A percentile compares a stretch with the other conserved stretches of the same genome.
Evolutionary conservation across 2,797 vertebrate species (phyloP).

Genomic region (Novumbra hubbsi): DNA sequence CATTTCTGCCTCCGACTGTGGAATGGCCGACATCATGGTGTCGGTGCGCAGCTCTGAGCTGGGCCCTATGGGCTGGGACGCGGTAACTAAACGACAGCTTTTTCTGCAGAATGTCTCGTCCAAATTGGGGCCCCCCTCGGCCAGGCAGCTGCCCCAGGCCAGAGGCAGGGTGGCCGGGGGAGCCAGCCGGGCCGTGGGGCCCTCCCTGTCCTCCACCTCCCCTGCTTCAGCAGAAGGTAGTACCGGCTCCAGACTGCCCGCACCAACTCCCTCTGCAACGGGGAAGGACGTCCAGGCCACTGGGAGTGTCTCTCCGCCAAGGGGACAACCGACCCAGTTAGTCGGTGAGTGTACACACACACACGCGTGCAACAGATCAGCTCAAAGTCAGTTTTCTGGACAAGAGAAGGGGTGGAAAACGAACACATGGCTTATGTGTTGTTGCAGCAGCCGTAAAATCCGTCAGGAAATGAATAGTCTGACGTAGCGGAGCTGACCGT

Average conservation of each 20-base stretch:
- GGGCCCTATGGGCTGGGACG: conserved; percentile 61
- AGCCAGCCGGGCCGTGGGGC: conserved; percentile 28
- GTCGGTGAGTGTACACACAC: conserved; percentile 55
- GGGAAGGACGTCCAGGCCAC: conserved; percentile 35
- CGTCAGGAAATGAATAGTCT: conserved; percentile 57
- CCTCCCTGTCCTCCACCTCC: conserved; percentile 28
- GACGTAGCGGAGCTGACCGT: conserved; percentile 44
- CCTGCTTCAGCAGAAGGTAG: conserved; percentile 41
- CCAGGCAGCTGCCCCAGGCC: conserved; percentile 27
- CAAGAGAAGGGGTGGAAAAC: neutral
- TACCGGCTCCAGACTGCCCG: conserved; percentile 34
- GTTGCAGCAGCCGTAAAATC: conserved; percentile 23
- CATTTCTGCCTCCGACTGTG: conserved; percentile 42
- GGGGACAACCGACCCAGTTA: conserved; percentile 39
- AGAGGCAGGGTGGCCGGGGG: conserved; percentile 28
- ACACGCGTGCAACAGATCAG: neutral
- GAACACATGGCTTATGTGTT: neutral
- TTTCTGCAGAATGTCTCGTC: conserved; percentile 72
- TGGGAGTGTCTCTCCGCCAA: conserved; percentile 44
- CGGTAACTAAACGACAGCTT: conserved; percentile 63
- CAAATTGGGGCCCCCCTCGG: conserved; percentile 50
- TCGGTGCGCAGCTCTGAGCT: conserved; percentile 63
- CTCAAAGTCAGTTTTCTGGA: too few species aligned
- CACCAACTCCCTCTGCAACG: conserved; percentile 23
- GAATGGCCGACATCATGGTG: conserved; percentile 73